A percentile compares a stretch with the other conserved stretches of the same genome.
Evolutionary conservation across 2,888 invertebrate species (phyloP).

Genomic region (Mimas tiliae): DNA sequence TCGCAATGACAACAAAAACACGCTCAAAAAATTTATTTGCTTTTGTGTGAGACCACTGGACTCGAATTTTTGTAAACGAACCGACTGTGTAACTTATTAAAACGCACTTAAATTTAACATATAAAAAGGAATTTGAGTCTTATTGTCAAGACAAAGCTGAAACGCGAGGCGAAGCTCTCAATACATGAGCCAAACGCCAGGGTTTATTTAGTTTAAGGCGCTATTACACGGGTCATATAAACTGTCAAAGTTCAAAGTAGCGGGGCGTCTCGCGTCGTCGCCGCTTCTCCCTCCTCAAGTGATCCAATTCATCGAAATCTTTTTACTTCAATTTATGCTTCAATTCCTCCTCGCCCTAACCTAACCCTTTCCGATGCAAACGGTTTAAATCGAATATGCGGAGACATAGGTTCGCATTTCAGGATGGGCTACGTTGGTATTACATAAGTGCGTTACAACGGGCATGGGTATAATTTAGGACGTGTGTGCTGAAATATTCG

Average conservation of each 20-base stretch:
- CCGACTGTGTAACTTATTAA: constrained; percentile 16
- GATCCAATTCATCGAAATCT: constrained; percentile 58
- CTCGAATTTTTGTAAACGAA: constrained; percentile 15
- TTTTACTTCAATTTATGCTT: constrained; percentile 59
- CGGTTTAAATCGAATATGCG: constrained; percentile 34
- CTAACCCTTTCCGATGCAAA: constrained; percentile 34
- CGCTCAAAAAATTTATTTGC: constrained; percentile 1
- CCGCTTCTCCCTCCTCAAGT: constrained; percentile 50
- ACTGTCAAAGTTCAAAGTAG: constrained; percentile 79
- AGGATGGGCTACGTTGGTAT: constrained; percentile 9
- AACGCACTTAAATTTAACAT: constrained; percentile 15
- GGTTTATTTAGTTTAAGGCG: constrained; percentile 82
- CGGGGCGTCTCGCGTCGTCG: constrained; percentile 57
- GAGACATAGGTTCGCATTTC: constrained; percentile 31
- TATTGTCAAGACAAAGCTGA: constrained; percentile 65
- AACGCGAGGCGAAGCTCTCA: constrained; percentile 58
- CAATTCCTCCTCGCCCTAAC: constrained; percentile 44
- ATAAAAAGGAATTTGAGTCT: constrained; percentile 25
- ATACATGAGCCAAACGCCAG: constrained; percentile 76
- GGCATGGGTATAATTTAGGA: constrained; percentile 30
- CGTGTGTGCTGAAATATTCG: constrained; percentile 56
- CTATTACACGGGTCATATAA: constrained; percentile 84
- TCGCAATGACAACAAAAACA: constrained; percentile 5
- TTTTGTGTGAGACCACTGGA: constrained; percentile 7
- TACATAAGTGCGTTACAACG: background rate